phyloP scores from a whole-genome alignment of 2,888 invertebrate genomes.

The Thumatha senex region DNA sequence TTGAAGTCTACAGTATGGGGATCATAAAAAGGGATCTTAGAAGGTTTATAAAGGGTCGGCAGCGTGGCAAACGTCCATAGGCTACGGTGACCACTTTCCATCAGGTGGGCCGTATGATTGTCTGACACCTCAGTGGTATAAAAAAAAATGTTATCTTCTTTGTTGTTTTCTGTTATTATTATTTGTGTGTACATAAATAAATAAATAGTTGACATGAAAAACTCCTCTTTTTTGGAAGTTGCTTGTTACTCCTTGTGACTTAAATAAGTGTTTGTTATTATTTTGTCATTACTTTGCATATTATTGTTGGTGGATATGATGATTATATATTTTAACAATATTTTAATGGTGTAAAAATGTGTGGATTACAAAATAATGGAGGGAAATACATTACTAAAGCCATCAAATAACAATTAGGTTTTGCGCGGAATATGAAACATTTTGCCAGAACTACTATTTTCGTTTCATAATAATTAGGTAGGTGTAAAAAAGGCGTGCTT shows the following conservation, averaged over 20 bases:
- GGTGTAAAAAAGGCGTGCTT: not conserved
- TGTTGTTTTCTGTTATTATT: too few species aligned
- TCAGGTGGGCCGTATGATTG: too few species aligned
- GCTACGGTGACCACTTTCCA: too few species aligned
- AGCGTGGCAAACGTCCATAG: too few species aligned
- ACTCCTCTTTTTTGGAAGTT: too few species aligned
- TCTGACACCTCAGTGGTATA: too few species aligned
- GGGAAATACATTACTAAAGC: constrained; percentile 21
- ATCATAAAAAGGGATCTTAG: too few species aligned
- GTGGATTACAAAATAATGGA: constrained; percentile 35
- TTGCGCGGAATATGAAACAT: not conserved
- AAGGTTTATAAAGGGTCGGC: too few species aligned
- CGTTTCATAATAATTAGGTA: not conserved
- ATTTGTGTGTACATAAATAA: too few species aligned
- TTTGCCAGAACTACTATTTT: not conserved
- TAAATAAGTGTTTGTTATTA: constrained; percentile 2
- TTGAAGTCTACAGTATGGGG: too few species aligned
- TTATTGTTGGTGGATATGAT: constrained; percentile 16
- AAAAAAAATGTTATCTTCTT: too few species aligned
- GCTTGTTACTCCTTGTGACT: not conserved
- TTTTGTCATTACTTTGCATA: constrained; percentile 13
- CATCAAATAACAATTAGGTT: constrained; percentile 37
- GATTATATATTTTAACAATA: constrained; percentile 19
- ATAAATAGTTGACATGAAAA: too few species aligned
- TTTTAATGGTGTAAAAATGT: constrained; percentile 25